Evolutionary conservation across 2,888 invertebrate species (phyloP).

Genomic region (Holacanthella duospinosa): DNA sequence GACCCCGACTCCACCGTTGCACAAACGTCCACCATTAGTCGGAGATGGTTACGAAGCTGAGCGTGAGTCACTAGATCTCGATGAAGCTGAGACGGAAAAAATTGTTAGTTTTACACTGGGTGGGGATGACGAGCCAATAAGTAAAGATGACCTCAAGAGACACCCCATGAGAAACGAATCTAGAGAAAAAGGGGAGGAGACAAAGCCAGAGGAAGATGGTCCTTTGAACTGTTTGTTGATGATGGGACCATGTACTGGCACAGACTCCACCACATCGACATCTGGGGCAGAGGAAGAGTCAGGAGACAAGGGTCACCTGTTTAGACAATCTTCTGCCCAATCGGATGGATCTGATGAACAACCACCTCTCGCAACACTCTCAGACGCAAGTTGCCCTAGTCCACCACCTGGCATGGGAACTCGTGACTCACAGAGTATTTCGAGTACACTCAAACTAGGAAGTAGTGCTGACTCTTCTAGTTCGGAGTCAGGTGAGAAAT

Average conservation of each 20-base stretch:
- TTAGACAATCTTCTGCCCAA: constrained; percentile 34
- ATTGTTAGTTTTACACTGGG: not conserved
- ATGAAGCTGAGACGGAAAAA: not conserved
- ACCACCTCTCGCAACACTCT: constrained; percentile 13
- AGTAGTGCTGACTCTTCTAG: not conserved
- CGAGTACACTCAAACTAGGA: not conserved
- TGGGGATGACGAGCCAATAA: constrained; percentile 8
- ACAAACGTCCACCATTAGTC: not conserved
- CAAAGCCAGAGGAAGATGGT: not conserved
- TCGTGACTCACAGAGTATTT: too few species aligned
- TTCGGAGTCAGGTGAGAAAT: too few species aligned
- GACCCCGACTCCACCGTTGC: not conserved
- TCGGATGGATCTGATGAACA: constrained; percentile 34
- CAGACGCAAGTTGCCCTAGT: constrained; percentile 18
- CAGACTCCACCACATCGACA: not conserved
- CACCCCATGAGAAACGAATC: too few species aligned
- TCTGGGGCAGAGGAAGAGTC: constrained; percentile 6
- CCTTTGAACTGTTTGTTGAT: not conserved
- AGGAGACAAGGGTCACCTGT: constrained; percentile 23
- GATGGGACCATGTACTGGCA: not conserved
- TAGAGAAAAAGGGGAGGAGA: not conserved
- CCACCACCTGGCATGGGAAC: too few species aligned
- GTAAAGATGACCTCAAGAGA: not conserved
- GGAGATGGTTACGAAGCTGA: not conserved
- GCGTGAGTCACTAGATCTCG: not conserved